phyloP scores from a whole-genome alignment of 2,888 invertebrate species.

The Lasioglossum marginatum region DNA sequence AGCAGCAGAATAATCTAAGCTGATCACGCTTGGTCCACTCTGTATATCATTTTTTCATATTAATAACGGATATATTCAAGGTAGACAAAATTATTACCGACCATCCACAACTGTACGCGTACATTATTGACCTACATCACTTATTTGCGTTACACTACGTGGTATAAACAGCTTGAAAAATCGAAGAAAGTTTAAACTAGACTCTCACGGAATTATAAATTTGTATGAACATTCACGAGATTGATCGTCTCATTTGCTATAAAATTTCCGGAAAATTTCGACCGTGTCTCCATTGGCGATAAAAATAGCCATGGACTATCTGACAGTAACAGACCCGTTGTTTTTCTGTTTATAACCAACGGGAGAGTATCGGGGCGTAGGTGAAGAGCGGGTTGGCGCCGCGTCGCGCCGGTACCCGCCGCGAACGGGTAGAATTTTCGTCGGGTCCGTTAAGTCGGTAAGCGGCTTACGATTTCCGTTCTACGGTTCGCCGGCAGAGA shows the following conservation, averaged over 20 bases:
- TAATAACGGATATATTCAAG: too few species aligned
- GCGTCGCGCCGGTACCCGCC: constrained; percentile 53
- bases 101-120: neutral
- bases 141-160: too few species aligned
- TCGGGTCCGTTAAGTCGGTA: constrained; percentile 81
- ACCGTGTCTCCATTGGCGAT: neutral
- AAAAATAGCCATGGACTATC: constrained; percentile 34
- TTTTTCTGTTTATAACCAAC: constrained; percentile 25
- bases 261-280: neutral
- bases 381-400: constrained; percentile 40
- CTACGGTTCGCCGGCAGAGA: constrained; percentile 37
- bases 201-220: neutral
- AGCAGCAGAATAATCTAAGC: too few species aligned
- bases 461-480: constrained; percentile 82
- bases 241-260: too few species aligned
- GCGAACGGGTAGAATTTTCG: constrained; percentile 80
- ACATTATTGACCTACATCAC: neutral
- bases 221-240: too few species aligned
- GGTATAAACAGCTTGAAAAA: neutral
- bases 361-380: constrained; percentile 19
- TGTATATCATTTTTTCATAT: too few species aligned
- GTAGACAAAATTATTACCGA: too few species aligned
- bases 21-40: too few species aligned
- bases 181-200: neutral
- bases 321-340: neutral